phyloP scores from a whole-genome alignment of 2,797 vertebrate genomes.

The Cossypha caffra region DNA sequence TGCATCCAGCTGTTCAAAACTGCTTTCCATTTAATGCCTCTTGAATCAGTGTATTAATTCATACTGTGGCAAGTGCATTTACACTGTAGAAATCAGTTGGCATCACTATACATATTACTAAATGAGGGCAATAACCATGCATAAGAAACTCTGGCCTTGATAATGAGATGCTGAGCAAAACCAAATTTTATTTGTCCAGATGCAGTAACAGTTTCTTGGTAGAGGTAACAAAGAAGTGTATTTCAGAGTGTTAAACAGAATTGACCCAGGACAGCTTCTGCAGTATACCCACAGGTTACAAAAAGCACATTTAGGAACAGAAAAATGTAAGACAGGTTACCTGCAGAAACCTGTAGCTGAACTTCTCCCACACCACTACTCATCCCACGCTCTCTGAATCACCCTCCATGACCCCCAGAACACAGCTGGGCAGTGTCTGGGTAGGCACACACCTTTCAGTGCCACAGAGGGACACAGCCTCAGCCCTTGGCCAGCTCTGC shows the following conservation, averaged over 20 bases:
- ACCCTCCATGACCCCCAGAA: background rate
- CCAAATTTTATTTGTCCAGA: background rate
- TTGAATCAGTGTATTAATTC: background rate
- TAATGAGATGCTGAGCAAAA: background rate
- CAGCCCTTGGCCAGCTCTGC: background rate
- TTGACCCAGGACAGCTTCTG: background rate
- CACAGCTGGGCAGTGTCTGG: rapidly evolving
- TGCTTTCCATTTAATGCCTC: background rate
- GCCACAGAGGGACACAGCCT: rapidly evolving
- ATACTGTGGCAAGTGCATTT: rapidly evolving
- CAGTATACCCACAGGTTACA: background rate
- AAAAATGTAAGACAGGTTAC: background rate
- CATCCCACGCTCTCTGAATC: background rate
- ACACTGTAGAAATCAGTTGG: background rate
- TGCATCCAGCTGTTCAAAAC: background rate
- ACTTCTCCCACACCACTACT: background rate
- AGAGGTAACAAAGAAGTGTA: rapidly evolving
- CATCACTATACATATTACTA: background rate
- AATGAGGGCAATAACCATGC: background rate
- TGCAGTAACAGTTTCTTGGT: background rate
- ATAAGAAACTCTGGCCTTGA: background rate
- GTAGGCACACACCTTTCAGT: rapidly evolving
- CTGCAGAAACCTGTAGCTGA: background rate
- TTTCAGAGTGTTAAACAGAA: background rate
- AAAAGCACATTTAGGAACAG: background rate